Evolutionary conservation across 2,888 invertebrate species (phyloP).

Genomic region (Sabatieria punctata): DNA sequence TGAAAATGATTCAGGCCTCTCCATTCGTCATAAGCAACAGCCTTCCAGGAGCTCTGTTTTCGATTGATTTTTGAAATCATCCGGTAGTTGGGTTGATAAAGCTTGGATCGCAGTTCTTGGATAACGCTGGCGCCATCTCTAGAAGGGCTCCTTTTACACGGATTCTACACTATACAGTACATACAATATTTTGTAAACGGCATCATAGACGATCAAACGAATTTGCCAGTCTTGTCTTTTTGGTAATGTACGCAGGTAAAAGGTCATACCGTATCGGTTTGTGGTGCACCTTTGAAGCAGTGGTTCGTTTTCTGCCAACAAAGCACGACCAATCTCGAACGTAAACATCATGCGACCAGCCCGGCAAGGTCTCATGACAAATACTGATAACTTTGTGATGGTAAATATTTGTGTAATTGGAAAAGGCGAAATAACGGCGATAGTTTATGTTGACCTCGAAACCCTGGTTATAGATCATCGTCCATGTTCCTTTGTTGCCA

Average conservation of each 20-base stretch:
- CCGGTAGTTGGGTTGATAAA: slow-evolving; percentile 15
- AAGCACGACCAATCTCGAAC: slow-evolving; percentile 38
- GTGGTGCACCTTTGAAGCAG: too few species aligned
- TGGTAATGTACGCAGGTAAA: too few species aligned
- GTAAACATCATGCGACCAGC: slow-evolving; percentile 36
- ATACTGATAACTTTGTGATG: slow-evolving; percentile 26
- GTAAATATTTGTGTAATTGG: slow-evolving; percentile 25
- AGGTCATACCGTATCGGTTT: too few species aligned
- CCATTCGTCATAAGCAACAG: slow-evolving; percentile 16
- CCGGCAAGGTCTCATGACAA: slow-evolving; percentile 35
- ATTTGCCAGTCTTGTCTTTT: too few species aligned
- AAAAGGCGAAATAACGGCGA: slow-evolving; percentile 39
- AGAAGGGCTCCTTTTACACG: too few species aligned
- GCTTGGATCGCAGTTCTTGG: too few species aligned
- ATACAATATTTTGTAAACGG: too few species aligned
- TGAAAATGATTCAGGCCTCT: neutral
- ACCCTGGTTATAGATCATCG: slow-evolving; percentile 41
- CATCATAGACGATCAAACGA: too few species aligned
- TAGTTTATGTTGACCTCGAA: slow-evolving; percentile 37
- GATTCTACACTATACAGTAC: too few species aligned
- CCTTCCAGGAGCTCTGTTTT: slow-evolving; percentile 34
- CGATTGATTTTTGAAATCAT: slow-evolving; percentile 33
- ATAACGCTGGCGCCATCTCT: too few species aligned
- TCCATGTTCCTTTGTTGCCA: slow-evolving; percentile 39
- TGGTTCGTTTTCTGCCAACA: slow-evolving; percentile 23